These are phyloP conservation scores for Malachius bipustulatus DNA, from an alignment of 2,888 invertebrate species.

Conservation along the genomic window DNA sequence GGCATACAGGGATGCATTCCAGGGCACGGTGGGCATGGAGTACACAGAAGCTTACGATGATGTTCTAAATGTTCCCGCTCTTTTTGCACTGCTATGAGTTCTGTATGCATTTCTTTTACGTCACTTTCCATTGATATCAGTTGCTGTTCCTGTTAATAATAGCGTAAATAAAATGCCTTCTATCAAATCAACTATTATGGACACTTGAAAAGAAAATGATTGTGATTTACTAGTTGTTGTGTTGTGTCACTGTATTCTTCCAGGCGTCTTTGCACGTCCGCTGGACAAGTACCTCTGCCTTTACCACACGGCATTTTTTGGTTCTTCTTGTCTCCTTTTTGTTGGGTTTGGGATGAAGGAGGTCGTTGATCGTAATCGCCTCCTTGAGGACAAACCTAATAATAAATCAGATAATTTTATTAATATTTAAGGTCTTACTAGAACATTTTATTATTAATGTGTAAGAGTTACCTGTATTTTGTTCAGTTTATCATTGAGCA, in stretches of 20 bases:
- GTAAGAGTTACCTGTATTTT: conserved; percentile 18
- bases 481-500: conserved; percentile 43
- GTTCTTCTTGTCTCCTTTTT: no score
- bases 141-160: conserved; percentile 43
- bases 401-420: neutral
- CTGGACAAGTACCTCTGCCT: conserved; percentile 35
- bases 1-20: neutral
- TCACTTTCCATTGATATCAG: conserved; percentile 47
- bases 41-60: conserved; percentile 31
- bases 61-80: conserved; percentile 42
- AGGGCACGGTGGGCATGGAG: conserved; percentile 39
- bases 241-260: conserved; percentile 37
- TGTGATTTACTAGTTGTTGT: conserved; percentile 32
- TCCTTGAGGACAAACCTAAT: neutral
- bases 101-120: conserved; percentile 43
- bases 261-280: conserved; percentile 36
- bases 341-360: no score
- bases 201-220: no score
- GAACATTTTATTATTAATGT: no score
- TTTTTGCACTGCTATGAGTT: conserved; percentile 39
- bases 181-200: conserved; percentile 4
- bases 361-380: no score
- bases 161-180: neutral
- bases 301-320: conserved; percentile 29
- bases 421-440: neutral